These are phyloP conservation scores for Cryptocheilus praepositus DNA, from an alignment of 2,888 invertebrate species.

Conservation along the genomic window DNA sequence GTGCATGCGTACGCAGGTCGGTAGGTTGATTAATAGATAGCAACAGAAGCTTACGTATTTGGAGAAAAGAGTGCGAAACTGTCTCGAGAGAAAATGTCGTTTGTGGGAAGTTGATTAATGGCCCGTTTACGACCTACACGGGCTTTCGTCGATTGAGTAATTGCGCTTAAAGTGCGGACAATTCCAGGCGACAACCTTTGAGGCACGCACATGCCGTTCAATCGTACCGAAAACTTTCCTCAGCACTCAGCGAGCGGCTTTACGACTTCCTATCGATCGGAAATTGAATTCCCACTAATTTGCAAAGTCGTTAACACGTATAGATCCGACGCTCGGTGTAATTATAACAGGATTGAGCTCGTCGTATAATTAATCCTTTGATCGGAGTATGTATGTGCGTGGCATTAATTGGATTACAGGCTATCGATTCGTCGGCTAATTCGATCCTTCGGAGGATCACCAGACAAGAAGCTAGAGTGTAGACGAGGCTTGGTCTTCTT, in stretches of 20 bases:
- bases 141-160: no score
- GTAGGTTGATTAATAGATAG: no score
- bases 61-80: no score
- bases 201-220: constrained; percentile 12
- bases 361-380: constrained; percentile 56
- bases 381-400: constrained; percentile 42
- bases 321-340: constrained; percentile 36
- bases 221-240: neutral
- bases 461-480: constrained; percentile 15
- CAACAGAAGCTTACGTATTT: no score
- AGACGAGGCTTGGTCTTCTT: constrained; percentile 26
- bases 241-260: neutral
- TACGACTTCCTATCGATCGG: constrained; percentile 33
- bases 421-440: constrained; percentile 53
- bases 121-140: no score
- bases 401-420: constrained; percentile 57
- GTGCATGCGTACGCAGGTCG: no score
- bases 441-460: constrained; percentile 38
- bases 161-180: no score
- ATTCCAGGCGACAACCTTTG: no score
- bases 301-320: constrained; percentile 51
- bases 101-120: no score
- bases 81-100: no score
- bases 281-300: constrained; percentile 53
- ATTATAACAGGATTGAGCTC: constrained; percentile 56